Evolutionary conservation across 1,140 invertebrate species (phyloP).

Genomic region (Helicoverpa zea): DNA sequence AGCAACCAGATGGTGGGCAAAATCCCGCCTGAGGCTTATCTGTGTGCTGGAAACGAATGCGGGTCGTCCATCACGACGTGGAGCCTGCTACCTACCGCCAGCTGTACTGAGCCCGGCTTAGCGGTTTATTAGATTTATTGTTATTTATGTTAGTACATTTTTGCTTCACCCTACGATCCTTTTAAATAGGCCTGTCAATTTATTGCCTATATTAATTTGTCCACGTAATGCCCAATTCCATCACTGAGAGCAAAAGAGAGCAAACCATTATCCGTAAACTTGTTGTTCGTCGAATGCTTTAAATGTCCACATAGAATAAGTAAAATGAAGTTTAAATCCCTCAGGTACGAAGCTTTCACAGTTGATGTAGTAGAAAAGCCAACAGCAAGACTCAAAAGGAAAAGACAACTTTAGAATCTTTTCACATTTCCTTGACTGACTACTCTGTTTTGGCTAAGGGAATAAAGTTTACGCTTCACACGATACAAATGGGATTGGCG

Average conservation of each 20-base stretch:
- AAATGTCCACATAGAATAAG: neutral
- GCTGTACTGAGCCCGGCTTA: slow-evolving; percentile 34
- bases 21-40: slow-evolving; percentile 40
- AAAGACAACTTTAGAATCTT: slow-evolving; percentile 46
- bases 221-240: neutral
- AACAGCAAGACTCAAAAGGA: slow-evolving; percentile 4
- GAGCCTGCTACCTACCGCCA: slow-evolving; percentile 13
- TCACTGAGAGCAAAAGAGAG: neutral
- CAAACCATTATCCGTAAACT: neutral
- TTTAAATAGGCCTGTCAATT: slow-evolving; percentile 29
- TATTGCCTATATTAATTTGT: slow-evolving; percentile 5
- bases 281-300: neutral
- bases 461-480: slow-evolving; percentile 59
- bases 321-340: slow-evolving; percentile 31
- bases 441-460: slow-evolving; percentile 48
- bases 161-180: slow-evolving; percentile 18
- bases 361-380: slow-evolving; percentile 26
- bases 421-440: slow-evolving; percentile 57
- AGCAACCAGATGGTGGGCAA: slow-evolving; percentile 43
- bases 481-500: slow-evolving; percentile 55
- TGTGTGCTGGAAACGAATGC: slow-evolving; percentile 46
- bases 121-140: slow-evolving; percentile 44
- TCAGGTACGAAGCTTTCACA: slow-evolving; percentile 26
- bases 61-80: slow-evolving; percentile 47
- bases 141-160: slow-evolving; percentile 45